Evolutionary conservation across 2,888 invertebrate species (phyloP).

Genomic region (Megaustenia siamemsis): DNA sequence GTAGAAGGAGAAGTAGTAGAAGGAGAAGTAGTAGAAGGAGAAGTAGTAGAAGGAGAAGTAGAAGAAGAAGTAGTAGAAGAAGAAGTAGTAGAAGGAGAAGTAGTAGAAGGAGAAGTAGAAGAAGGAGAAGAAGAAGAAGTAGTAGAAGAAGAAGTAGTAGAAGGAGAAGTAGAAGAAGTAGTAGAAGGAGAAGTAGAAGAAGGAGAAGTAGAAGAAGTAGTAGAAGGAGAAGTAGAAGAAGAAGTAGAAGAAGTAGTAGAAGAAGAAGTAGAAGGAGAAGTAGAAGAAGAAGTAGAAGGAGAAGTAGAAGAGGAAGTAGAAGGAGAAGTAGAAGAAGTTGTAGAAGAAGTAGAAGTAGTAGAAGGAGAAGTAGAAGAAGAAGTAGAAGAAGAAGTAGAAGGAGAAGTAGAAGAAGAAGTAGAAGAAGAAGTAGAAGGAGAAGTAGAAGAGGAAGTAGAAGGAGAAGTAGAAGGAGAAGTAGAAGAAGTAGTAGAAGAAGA

Average conservation of each 20-base stretch:
- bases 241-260: background rate
- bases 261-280: background rate
- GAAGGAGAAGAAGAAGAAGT: background rate
- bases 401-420: background rate
- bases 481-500: background rate
- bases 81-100: background rate
- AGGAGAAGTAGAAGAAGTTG: background rate
- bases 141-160: conserved; percentile 6
- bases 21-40: background rate
- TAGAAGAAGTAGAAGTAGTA: conserved; percentile 1
- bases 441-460: background rate
- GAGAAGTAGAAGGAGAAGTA: background rate
- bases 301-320: background rate
- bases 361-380: background rate
- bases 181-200: conserved; percentile 8
- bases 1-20: background rate
- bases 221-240: background rate
- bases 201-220: conserved; percentile 8
- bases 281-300: background rate
- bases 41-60: background rate
- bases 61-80: conserved; percentile 6
- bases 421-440: background rate
- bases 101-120: conserved; percentile 12
- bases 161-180: background rate
- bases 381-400: conserved; percentile 10